Percentiles rank a stretch among this genome's conserved stretches.
Evolutionary conservation across 1,140 invertebrate genomes (phyloP).

Genomic region (Anastrepha obliqua): DNA sequence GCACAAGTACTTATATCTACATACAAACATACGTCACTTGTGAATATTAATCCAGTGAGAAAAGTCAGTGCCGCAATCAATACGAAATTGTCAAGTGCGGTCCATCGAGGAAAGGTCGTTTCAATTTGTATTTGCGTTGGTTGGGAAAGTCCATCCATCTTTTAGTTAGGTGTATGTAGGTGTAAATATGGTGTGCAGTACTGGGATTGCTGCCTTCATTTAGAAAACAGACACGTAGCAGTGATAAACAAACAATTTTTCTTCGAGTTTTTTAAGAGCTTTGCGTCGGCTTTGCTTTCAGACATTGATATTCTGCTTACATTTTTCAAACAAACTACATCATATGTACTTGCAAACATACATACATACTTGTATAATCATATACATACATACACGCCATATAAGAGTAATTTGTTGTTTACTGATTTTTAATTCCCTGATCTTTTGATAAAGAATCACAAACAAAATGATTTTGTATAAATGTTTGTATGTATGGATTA

Average conservation of each 20-base stretch:
- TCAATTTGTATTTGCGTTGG: slow-evolving; percentile 1
- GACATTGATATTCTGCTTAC: neutral
- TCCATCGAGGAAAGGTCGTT: neutral
- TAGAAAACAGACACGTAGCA: slow-evolving; percentile 1
- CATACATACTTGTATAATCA: neutral
- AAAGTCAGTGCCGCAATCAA: neutral
- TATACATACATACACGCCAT: neutral
- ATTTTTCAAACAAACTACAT: neutral
- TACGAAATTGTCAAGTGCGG: neutral
- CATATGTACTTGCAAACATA: neutral
- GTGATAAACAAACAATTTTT: slow-evolving; percentile 15
- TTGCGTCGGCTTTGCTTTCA: neutral
- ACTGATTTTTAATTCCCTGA: neutral
- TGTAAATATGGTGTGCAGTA: neutral
- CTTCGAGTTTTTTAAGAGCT: neutral
- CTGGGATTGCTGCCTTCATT: neutral
- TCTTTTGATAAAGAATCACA: no score
- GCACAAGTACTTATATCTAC: neutral
- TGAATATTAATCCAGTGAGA: slow-evolving; percentile 9
- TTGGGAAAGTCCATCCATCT: neutral
- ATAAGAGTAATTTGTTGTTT: neutral
- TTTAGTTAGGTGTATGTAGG: neutral
- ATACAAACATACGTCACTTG: neutral
- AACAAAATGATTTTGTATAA: no score
- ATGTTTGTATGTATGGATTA: no score